Conservation (phyloP, 2,888 invertebrate species). For the Argyresthia goedartella region DNA sequence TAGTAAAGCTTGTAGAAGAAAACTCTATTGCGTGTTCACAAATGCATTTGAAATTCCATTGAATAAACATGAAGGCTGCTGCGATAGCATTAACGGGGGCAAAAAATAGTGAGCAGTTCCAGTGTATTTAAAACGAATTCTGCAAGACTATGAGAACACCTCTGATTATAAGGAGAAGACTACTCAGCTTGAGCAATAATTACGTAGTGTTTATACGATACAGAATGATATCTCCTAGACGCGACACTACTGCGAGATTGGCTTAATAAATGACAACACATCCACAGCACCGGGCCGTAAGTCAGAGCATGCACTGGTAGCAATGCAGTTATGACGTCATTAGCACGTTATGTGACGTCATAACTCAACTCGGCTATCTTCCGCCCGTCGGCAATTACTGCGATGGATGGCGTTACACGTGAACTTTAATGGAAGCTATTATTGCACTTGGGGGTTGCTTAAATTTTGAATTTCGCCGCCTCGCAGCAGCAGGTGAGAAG, state of each 20-base stretch:
- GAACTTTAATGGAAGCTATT: constrained; percentile 12
- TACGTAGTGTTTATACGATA: no score
- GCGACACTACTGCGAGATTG: constrained; percentile 3
- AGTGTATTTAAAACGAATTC: no score
- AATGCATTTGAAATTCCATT: no score
- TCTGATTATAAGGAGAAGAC: no score
- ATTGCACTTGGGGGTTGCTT: constrained; percentile 1
- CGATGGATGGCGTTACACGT: constrained; percentile 50
- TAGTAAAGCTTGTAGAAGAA: not conserved
- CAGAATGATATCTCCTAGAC: no score
- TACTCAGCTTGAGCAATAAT: no score
- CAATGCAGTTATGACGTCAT: constrained; percentile 67
- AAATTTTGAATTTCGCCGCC: constrained; percentile 2
- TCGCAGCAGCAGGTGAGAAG: not conserved
- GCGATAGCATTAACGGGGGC: no score
- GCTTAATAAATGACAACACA: constrained; percentile 40
- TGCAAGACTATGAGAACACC: no score
- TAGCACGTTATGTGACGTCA: constrained; percentile 60
- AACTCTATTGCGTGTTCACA: no score
- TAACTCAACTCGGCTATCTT: constrained; percentile 56
- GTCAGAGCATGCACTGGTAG: constrained; percentile 21
- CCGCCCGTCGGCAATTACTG: constrained; percentile 60
- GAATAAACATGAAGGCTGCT: no score
- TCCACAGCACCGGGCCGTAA: constrained; percentile 24
- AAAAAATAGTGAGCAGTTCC: no score